A percentile compares a stretch with the other conserved stretches of the same genome.
phyloP scores from a whole-genome alignment of 2,888 invertebrate species.

The Ptychoptera contaminata region DNA sequence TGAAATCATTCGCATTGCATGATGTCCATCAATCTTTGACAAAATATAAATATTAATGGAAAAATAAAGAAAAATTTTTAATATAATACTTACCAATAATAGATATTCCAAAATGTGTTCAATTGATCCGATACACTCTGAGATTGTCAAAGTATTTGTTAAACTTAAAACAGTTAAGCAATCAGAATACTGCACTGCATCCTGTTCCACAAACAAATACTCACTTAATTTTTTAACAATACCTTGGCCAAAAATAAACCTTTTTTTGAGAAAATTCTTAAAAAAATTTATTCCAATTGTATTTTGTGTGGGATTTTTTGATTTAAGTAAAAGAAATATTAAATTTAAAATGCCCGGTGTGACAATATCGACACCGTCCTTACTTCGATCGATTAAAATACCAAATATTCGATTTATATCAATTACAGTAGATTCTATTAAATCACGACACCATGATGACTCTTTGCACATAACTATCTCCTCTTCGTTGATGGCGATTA shows the following conservation, averaged over 20 bases:
- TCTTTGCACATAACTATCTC: slow-evolving; percentile 29
- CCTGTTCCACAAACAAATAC: slow-evolving; percentile 38
- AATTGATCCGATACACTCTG: slow-evolving; percentile 25
- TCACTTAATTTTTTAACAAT: slow-evolving; percentile 39
- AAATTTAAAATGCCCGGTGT: slow-evolving; percentile 37
- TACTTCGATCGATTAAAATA: slow-evolving; percentile 27
- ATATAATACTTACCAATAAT: slow-evolving; percentile 18
- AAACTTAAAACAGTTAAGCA: slow-evolving; percentile 25
- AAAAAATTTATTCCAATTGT: slow-evolving; percentile 38
- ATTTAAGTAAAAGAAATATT: slow-evolving; percentile 32
- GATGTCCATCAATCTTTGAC: slow-evolving; percentile 26
- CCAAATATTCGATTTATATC: slow-evolving; percentile 23
- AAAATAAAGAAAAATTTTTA: not conserved
- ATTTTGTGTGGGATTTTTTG: slow-evolving; percentile 25
- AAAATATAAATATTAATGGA: not conserved
- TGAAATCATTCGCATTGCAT: slow-evolving; percentile 41
- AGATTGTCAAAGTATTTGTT: slow-evolving; percentile 27
- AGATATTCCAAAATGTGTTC: slow-evolving; percentile 26
- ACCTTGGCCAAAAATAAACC: slow-evolving; percentile 35
- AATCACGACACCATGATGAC: slow-evolving; percentile 39
- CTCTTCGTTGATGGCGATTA: slow-evolving; percentile 29
- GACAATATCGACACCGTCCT: slow-evolving; percentile 25
- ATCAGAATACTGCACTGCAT: slow-evolving; percentile 38
- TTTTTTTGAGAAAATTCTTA: slow-evolving; percentile 39
- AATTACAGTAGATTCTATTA: slow-evolving; percentile 19